Percentiles rank a stretch among this genome's conserved stretches.
These are phyloP conservation scores for Belgica antarctica DNA, from an alignment of 2,888 invertebrate species.

Conservation along the genomic window DNA sequence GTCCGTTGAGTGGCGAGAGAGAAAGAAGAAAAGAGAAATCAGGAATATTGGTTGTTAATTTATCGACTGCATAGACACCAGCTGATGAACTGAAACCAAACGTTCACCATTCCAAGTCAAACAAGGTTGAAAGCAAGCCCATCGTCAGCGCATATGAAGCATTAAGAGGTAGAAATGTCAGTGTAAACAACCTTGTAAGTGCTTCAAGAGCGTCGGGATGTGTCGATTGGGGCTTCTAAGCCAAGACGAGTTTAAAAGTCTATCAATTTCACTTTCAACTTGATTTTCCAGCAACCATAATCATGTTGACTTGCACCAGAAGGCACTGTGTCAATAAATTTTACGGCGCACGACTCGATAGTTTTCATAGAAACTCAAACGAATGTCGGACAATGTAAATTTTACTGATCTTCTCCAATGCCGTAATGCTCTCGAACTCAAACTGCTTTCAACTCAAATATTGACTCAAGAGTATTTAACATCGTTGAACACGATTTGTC, in stretches of 20 bases:
- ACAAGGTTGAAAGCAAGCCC: too few species aligned
- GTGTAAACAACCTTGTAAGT: conserved; percentile 11
- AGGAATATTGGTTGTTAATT: not conserved
- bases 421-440: conserved; percentile 32
- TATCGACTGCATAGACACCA: not conserved
- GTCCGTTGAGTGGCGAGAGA: not conserved
- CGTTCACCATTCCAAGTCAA: too few species aligned
- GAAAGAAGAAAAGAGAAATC: conserved; percentile 21
- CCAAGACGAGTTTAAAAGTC: too few species aligned
- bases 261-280: too few species aligned
- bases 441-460: conserved; percentile 36
- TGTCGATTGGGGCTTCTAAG: too few species aligned
- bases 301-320: too few species aligned
- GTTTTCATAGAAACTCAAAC: not conserved
- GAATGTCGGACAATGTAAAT: conserved; percentile 36
- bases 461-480: conserved; percentile 18
- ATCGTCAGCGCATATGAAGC: too few species aligned
- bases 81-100: conserved; percentile 19
- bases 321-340: conserved; percentile 28
- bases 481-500: not conserved
- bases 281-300: too few species aligned
- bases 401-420: conserved; percentile 19
- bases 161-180: conserved; percentile 10
- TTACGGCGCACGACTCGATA: conserved; percentile 34
- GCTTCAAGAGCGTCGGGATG: conserved; percentile 3